phyloP scores from a whole-genome alignment of 1,140 invertebrate species.

The Drosophila funebris region DNA sequence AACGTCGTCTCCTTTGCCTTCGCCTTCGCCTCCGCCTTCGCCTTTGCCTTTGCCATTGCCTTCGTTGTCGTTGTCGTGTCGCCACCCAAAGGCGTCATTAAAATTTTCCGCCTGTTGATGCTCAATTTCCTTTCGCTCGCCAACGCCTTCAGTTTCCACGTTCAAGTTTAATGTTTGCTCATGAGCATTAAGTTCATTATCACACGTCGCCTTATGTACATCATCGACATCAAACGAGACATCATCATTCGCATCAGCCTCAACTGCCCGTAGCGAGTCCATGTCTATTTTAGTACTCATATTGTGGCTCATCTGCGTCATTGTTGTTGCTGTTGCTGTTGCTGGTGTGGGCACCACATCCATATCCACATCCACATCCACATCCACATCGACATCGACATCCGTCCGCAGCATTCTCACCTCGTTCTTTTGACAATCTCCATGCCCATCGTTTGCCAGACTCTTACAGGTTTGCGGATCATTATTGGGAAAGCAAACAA shows the following conservation, averaged over 20 bases:
- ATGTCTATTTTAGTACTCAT: constrained; percentile 63
- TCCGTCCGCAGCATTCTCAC: neutral
- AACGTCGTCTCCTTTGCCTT: constrained; percentile 42
- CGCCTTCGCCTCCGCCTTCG: neutral
- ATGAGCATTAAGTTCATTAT: constrained; percentile 70
- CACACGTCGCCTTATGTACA: constrained; percentile 56
- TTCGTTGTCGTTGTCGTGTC: constrained; percentile 45
- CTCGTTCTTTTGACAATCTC: constrained; percentile 1
- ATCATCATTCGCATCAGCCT: constrained; percentile 5
- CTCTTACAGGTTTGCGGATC: constrained; percentile 29
- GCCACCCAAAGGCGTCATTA: constrained; percentile 74
- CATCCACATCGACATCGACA: no score
- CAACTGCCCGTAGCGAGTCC: constrained; percentile 15
- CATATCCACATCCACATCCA: constrained; percentile 10
- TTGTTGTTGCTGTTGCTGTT: constrained; percentile 58
- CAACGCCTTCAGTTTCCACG: constrained; percentile 58
- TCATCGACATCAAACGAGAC: constrained; percentile 33
- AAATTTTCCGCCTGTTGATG: constrained; percentile 82
- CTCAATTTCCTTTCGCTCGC: constrained; percentile 75
- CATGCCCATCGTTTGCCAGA: constrained; percentile 18
- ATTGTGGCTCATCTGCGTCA: constrained; percentile 60
- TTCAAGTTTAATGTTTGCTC: constrained; percentile 74
- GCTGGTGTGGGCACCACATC: constrained; percentile 35
- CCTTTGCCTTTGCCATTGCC: constrained; percentile 1
- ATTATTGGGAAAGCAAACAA: constrained; percentile 66